Conservation (phyloP, 92 coral and sea anemone genomes). For the Epizoanthus ramosus region DNA sequence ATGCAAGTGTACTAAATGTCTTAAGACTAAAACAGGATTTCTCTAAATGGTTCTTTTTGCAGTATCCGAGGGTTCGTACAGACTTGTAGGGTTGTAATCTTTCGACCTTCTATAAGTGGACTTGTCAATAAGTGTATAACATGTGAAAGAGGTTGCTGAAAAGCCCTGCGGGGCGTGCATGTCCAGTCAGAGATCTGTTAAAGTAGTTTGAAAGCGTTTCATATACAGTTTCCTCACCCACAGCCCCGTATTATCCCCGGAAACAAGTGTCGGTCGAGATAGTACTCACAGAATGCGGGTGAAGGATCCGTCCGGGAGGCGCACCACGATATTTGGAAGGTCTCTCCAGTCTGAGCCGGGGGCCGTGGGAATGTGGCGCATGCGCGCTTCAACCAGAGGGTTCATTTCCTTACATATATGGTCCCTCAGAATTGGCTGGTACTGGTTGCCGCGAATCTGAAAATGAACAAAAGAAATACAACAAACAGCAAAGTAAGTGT, state of each 20-base stretch:
- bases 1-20: no score
- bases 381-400: slow-evolving; percentile 89
- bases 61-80: no score
- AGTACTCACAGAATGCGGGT: slow-evolving; percentile 83
- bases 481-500: not conserved
- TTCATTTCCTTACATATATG: slow-evolving; percentile 98
- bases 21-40: no score
- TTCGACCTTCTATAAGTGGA: no score
- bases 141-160: no score
- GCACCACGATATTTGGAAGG: slow-evolving; percentile 79
- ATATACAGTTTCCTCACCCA: not conserved
- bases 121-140: no score
- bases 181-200: not conserved
- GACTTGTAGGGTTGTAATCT: no score
- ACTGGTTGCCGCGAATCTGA: slow-evolving; percentile 90
- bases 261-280: not conserved
- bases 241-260: no score
- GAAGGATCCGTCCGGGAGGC: slow-evolving; percentile 75
- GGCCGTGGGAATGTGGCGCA: slow-evolving; percentile 88
- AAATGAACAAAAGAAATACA: not conserved
- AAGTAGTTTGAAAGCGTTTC: not conserved
- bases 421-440: slow-evolving; percentile 88
- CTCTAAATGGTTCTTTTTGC: no score
- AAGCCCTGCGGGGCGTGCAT: no score
- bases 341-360: slow-evolving; percentile 99